Evolutionary conservation across 2,888 invertebrate genomes (phyloP).

Genomic region (Andrena chrysosceles): DNA sequence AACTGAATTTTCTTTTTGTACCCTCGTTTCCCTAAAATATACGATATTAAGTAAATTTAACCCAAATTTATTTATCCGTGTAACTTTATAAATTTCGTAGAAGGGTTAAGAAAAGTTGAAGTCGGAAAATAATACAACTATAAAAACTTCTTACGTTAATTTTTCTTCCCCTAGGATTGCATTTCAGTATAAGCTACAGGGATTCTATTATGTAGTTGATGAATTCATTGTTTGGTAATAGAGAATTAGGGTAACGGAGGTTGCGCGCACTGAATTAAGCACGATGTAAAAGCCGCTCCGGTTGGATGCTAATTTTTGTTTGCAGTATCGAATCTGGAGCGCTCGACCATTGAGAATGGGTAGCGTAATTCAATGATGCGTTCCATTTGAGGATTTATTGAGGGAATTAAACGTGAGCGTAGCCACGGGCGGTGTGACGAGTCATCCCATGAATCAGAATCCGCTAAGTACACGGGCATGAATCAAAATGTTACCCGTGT

Average conservation of each 20-base stretch:
- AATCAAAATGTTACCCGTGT: conserved; percentile 42
- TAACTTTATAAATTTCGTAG: too few relatives aligned
- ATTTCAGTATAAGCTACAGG: too few relatives aligned
- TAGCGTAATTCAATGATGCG: conserved; percentile 33
- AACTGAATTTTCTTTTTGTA: too few relatives aligned
- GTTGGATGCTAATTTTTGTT: conserved; percentile 10
- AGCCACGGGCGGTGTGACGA: conserved; percentile 36
- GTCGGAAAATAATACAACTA: too few relatives aligned
- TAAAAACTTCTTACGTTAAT: too few relatives aligned
- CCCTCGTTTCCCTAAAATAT: too few relatives aligned
- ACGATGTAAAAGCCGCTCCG: not conserved
- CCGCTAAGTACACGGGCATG: conserved; percentile 16
- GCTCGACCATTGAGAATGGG: not conserved
- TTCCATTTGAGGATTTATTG: conserved; percentile 36
- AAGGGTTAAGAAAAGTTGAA: too few relatives aligned
- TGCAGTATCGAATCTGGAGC: conserved; percentile 26
- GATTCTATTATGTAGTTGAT: too few relatives aligned
- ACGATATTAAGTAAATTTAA: too few relatives aligned
- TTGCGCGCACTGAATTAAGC: not conserved
- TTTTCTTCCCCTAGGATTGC: too few relatives aligned
- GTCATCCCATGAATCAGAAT: conserved; percentile 31
- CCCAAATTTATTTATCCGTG: too few relatives aligned
- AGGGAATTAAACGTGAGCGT: conserved; percentile 9
- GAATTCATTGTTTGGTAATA: too few relatives aligned
- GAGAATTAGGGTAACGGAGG: not conserved